Base-by-base conservation (phyloP, 2,797 vertebrate genomes). In the Channallabes apus region DNA sequence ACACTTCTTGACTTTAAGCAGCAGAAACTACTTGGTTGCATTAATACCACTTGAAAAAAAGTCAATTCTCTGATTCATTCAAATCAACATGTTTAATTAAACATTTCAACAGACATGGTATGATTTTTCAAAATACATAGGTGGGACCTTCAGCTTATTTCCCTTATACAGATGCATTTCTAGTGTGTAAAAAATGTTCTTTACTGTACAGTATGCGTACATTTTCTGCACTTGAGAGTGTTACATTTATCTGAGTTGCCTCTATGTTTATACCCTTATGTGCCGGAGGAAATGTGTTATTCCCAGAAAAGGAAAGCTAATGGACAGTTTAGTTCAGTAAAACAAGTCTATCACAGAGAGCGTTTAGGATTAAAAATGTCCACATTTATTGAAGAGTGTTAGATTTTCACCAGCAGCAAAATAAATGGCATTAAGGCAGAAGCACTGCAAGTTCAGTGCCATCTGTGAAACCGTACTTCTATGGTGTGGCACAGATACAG, bases 391-490 rank as follows among this genome's bases (percentile, higher is more conserved):
- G 29, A 59, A 68, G 79, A 80, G 51, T 73, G 69, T 84, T n/a
- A 80, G 46, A 83, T 38, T 83, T 89, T 29, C n/a, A 86, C 84
- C 72, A 77, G 92, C 93, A 94, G 91, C 91, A 91, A 90, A 91
- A 89, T 81, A 78, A 78, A 61, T 46, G 72, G 68, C 76, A 32
- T 92, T 91, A 93, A 94, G 92, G 92, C 91, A 92, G 93, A 80
- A 46, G 14, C 58, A 93, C 79, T 67, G 51, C 24, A 46, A 29
- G 20, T 32, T 68, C 17, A 59, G n/a, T 32, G 56, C 11, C 0
- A 29, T 80, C 17, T 41, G 24, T 78, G 67, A 88, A 91, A 89
- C 65, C 84, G 75, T 67, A 84, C 88, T 54, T 62, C 41, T n/a
- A 38, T 51, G n/a, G 84, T 85, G 81, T 38, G 32, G 15, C 32